Conservation (phyloP, 2,797 vertebrate species). For the Scolopax rusticola region DNA sequence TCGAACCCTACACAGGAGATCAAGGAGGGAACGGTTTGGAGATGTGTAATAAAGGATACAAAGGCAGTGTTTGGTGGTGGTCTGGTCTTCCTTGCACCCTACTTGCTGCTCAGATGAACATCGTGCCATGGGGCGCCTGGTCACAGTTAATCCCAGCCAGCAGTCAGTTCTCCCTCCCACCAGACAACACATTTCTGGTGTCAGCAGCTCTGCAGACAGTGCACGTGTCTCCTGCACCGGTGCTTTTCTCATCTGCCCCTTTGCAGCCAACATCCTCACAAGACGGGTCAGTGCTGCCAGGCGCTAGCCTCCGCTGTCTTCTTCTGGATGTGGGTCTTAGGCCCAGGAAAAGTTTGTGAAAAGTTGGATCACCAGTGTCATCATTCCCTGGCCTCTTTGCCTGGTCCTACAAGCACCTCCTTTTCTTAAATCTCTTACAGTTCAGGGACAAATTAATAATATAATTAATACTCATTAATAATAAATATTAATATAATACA, state of each 20-base stretch:
- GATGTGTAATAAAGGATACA: background rate
- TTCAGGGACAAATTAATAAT: background rate
- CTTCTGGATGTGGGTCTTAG: rapidly evolving
- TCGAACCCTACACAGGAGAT: background rate
- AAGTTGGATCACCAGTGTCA: background rate
- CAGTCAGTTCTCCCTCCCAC: background rate
- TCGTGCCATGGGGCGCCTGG: background rate
- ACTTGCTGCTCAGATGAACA: background rate
- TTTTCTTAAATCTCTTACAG: background rate
- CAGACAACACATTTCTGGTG: background rate
- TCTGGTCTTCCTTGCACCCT: background rate
- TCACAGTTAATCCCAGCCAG: background rate
- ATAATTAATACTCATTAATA: background rate
- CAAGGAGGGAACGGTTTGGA: background rate
- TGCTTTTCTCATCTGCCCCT: background rate
- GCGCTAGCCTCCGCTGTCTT: background rate
- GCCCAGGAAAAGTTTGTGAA: background rate
- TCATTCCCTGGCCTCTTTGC: background rate
- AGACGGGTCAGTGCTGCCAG: background rate
- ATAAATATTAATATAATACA: background rate
- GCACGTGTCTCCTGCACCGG: background rate
- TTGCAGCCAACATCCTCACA: background rate
- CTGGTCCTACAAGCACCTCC: background rate
- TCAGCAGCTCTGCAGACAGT: background rate
- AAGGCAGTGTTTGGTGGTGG: background rate